Base-by-base conservation (phyloP, 2,888 invertebrate genomes). In the Fabriciana adippe region DNA sequence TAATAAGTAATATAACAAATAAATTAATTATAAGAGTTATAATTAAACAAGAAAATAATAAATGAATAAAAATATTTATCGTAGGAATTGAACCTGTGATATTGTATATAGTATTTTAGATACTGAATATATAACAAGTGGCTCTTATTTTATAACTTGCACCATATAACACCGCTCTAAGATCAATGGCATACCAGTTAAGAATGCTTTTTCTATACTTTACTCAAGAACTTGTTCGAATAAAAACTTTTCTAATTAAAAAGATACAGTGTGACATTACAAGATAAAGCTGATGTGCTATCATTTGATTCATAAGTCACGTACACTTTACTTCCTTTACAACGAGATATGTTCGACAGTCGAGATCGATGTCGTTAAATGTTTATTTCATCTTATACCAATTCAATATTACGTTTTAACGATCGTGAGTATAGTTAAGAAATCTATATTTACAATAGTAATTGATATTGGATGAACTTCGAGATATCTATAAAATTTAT, bases 181-280 rank as follows among this genome's bases (percentile, higher is more conserved):
- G 86, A 89, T 86, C 85, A 88, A 86, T 88, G 87, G 84, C 81
- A 82, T 82, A 87, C 84, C 83, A 83, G 62, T 75, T 74, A 80
- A 77, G 85, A 83, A 87, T 85, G 84, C 79, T 85, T 90, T 90
- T 90, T 61, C 51, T 61, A 35, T 61, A 8, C 88, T 89, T 88
- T 88, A 87, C 84, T 88, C 77, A 76, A 83, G 80, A 81, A 86
- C 83, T 81, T 76, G 79, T 74, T 69, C 73, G 74, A 72, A 84
- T 81, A 90, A 90, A 90, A 91, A 90, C 66, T 69, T 82, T 87
- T 89, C 87, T 89, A 91, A 91, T 92, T 91, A 90, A 89, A 84
- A 83, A 86, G 88, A 90, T 88, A 85, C 87, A 89, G 74, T 77
- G 81, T 78, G 78, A 85, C 83, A 87, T 89, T 89, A 85, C 78